phyloP scores from a whole-genome alignment of 1,140 invertebrate species.

The Drosophila gunungcola region DNA sequence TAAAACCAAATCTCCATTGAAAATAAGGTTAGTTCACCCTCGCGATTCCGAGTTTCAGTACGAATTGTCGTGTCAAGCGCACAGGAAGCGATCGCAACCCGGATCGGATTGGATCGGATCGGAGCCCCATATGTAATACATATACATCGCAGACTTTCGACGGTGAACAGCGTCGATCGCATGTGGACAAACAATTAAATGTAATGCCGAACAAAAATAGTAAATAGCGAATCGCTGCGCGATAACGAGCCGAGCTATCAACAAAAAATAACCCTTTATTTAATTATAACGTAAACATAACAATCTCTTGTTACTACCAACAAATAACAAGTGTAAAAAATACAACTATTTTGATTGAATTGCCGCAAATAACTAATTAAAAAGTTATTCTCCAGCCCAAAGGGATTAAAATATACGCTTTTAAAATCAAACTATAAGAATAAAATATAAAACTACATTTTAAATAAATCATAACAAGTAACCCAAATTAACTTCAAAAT shows the following conservation, averaged over 20 bases:
- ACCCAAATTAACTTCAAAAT: too few species aligned
- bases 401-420: too few species aligned
- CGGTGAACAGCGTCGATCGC: conserved; percentile 23
- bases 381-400: too few species aligned
- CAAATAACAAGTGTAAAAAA: not conserved
- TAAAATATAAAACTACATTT: not conserved
- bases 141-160: not conserved
- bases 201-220: conserved; percentile 35
- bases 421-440: too few species aligned
- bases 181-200: conserved; percentile 40
- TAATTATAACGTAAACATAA: not conserved
- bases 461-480: too few species aligned
- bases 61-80: conserved; percentile 73
- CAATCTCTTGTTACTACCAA: not conserved
- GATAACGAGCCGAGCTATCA: not conserved
- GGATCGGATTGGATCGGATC: conserved; percentile 37
- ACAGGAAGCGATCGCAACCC: conserved; percentile 64
- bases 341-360: not conserved
- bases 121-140: conserved; percentile 12
- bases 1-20: conserved; percentile 58
- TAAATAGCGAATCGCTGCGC: conserved; percentile 9
- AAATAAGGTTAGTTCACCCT: conserved; percentile 74
- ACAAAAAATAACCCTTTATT: conserved; percentile 1
- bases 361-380: not conserved
- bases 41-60: conserved; percentile 60